phyloP scores from a whole-genome alignment of 92 coral and sea anemone species.

The Palythoa caribaeorum region DNA sequence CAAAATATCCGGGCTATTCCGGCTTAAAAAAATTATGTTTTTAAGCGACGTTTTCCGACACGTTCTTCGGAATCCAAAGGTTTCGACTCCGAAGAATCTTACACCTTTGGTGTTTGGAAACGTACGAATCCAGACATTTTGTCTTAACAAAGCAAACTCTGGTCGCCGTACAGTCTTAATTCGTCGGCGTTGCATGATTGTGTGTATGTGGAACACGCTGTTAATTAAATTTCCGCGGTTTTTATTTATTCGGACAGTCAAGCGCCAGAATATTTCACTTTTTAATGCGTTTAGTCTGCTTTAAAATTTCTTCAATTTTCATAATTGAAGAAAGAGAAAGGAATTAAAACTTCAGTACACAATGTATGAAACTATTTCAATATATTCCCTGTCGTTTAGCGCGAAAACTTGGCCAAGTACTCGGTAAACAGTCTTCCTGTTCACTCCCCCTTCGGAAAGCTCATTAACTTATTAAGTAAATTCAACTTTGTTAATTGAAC shows the following conservation, averaged over 20 bases:
- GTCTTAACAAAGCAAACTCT: slow-evolving; percentile 22
- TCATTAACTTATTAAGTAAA: slow-evolving; percentile 39
- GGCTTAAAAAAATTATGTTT: slow-evolving; percentile 2
- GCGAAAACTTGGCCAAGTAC: slow-evolving; percentile 17
- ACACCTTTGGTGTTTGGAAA: slow-evolving; percentile 42
- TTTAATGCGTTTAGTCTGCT: neutral
- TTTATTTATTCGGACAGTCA: slow-evolving; percentile 28
- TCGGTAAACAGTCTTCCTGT: slow-evolving; percentile 24
- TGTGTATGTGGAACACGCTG: slow-evolving; percentile 28
- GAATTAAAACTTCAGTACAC: neutral
- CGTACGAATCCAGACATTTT: slow-evolving; percentile 11
- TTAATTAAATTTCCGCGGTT: slow-evolving; percentile 51
- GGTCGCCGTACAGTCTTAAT: slow-evolving; percentile 41
- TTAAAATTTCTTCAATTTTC: neutral
- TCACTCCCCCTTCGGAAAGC: slow-evolving; percentile 51
- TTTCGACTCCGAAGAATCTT: slow-evolving; percentile 11
- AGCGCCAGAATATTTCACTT: slow-evolving; percentile 26
- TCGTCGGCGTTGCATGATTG: slow-evolving; percentile 27
- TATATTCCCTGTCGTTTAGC: neutral
- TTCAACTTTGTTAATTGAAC: slow-evolving; percentile 37
- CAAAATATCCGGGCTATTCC: slow-evolving; percentile 16
- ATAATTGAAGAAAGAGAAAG: neutral
- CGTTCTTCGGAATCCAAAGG: slow-evolving; percentile 40
- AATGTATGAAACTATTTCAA: neutral
- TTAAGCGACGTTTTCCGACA: slow-evolving; percentile 1